Evolutionary conservation across 2,797 vertebrate genomes (phyloP), one percentile per base, ranked within the genome.

Genomic region (Ceyx erithaca): DNA sequence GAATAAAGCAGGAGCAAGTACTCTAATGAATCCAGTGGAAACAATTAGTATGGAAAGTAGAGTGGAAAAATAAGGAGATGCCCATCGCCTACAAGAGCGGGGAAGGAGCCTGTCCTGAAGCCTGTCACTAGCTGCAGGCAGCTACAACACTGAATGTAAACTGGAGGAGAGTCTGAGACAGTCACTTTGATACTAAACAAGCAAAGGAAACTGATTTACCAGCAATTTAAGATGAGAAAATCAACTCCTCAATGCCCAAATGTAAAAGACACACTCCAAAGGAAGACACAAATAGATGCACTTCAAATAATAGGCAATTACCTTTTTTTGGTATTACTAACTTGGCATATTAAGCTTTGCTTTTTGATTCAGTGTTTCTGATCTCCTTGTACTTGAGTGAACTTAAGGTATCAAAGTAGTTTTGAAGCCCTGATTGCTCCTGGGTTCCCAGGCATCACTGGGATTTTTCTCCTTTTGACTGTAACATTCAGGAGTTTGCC

Each of bases 311-410:
- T 0, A 43, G 1, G 22, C 45, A 71, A n/a, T 80, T 62, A n/a
- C 21, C 62, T 52, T 30, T 52, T 21, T 46, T 71, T 43, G 51
- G 25, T 64, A 37, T 71, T 77, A 41, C 31, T 70, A 61, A 54
- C 46, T 71, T 43, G 85, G 79, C 67, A 10, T 20, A 59, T 16
- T 35, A 87, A 61, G n/a, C 26, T 77, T 68, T 61, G 63, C 64
- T 90, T 80, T 86, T 78, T 80, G 83, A 93, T 80, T 92, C 86
- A 78, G 46, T 49, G 51, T 26, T 87, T 92, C 71, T 90, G 83
- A 37, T 80, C 71, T 87, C 7, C 83, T 73, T 31, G 3, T 41
- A 66, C 51, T 72, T 58, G 31, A 94, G 46, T 9, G 22, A 87
- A 62, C 46, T 16, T 11, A 19, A 80, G 23, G 55, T 82, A 90